Base-by-base conservation (phyloP, 1,140 invertebrate genomes). In the Aethina tumida region DNA sequence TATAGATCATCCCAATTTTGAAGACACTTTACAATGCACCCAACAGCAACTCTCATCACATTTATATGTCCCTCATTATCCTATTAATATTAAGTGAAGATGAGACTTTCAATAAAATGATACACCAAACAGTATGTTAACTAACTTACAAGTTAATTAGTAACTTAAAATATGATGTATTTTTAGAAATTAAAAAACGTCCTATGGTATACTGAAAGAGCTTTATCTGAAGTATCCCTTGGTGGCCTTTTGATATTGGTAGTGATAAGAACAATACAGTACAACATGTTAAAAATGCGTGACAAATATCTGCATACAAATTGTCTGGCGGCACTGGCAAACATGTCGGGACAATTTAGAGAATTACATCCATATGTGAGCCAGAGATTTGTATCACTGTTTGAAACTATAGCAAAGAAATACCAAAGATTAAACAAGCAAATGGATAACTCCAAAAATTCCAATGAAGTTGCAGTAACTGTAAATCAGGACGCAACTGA, bases 51-150 rank as follows among this genome's bases (percentile, higher is more conserved):
- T 96, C 91, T 0, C 95, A 99, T 71, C 94, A 98, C 60, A 95
- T 98, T 51, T 99, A 99, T 63, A 97, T 99, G 92, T 93, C 93
- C 0, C 73, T 99, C 2, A 99, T 99, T 37, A 91, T 99, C 12
- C 65, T 99, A 13, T 72, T 99, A 5, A 96, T 99, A 52, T 67
- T 99, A 3, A 97, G 90, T 35, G 97, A 99, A 69, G 95, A 99
- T 65, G 90, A 96, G 45, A 69, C 78, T 4, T 97, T 98, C 55
- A 97, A 95, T 63, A 90, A 89, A 64, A 78, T 79, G 47, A 78
- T 98, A 29, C 95, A 99, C 64, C 80, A 89, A 64, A 90, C 89
- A 57, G 92, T 96, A 68, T 30, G 12, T 30, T 30, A 30, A 10
- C 12, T 6, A 5, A 14, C 28, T 6, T 12, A 12, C 12, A 5